Conservation (phyloP, 2,797 vertebrate genomes). For the Tarsius wallacei region DNA sequence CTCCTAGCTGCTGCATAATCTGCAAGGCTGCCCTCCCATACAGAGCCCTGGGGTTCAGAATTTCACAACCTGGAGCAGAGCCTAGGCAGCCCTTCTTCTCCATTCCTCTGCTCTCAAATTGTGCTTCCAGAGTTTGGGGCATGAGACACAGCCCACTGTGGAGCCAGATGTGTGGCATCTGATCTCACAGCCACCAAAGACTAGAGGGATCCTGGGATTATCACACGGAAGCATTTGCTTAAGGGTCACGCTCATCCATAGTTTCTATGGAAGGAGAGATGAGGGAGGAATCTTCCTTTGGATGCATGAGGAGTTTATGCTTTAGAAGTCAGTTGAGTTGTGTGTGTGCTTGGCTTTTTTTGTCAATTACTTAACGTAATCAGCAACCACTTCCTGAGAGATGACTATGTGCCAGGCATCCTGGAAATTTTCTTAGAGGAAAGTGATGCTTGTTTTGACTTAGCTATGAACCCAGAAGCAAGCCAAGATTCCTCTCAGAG, state of each 20-base stretch:
- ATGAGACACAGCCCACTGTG: rapidly evolving
- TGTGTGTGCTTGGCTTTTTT: not conserved
- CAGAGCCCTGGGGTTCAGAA: not conserved
- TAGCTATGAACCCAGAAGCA: not conserved
- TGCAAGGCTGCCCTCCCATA: not conserved
- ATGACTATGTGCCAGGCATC: not conserved
- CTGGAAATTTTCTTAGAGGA: not conserved
- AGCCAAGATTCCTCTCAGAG: not conserved
- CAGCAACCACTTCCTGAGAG: not conserved
- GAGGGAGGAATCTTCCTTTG: not conserved
- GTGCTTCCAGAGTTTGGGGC: not conserved
- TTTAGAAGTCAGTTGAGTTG: not conserved
- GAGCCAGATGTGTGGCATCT: not conserved
- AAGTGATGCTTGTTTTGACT: not conserved
- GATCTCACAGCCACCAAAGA: not conserved
- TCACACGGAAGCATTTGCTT: not conserved
- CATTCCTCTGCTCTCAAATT: not conserved
- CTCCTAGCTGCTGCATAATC: not conserved
- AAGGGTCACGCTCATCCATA: rapidly evolving
- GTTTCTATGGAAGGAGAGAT: not conserved
- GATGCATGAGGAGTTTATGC: not conserved
- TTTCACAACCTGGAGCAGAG: not conserved
- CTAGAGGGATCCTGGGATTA: not conserved
- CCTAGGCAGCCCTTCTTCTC: not conserved
- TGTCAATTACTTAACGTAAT: not conserved